Conservation (phyloP, 2,797 vertebrate genomes). For the Macropus fuliginosus region DNA sequence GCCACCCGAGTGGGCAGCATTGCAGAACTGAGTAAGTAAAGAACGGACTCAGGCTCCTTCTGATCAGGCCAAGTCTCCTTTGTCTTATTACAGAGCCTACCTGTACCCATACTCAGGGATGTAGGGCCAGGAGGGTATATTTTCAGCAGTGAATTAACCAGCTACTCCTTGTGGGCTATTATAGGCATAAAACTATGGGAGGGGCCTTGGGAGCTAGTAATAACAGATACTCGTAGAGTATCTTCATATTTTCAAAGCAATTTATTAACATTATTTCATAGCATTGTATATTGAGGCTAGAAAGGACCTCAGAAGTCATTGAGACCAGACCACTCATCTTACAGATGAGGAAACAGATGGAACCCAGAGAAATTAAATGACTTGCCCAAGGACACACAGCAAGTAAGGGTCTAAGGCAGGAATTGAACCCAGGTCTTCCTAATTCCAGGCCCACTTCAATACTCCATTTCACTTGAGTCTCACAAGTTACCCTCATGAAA, state of each 20-base stretch:
- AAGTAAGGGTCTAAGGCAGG: background rate
- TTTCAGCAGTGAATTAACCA: background rate
- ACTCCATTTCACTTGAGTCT: background rate
- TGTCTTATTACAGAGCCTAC: background rate
- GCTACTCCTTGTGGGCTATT: background rate
- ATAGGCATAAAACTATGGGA: background rate
- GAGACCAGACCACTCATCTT: background rate
- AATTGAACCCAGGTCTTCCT: background rate
- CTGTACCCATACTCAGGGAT: background rate
- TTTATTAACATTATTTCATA: background rate
- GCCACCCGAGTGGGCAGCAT: constrained; percentile 97
- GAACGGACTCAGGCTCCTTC: background rate
- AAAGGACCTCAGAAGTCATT: background rate
- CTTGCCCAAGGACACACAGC: background rate
- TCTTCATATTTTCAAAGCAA: background rate
- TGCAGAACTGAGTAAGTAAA: constrained; percentile 96
- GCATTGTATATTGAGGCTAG: background rate
- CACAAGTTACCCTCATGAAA: background rate
- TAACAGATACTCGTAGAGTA: background rate
- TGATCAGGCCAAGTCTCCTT: background rate
- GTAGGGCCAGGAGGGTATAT: background rate
- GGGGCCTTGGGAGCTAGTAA: background rate
- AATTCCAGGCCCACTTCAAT: background rate
- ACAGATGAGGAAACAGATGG: background rate
- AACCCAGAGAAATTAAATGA: background rate